Base-by-base conservation (phyloP, 2,888 invertebrate genomes). In the Beris chalybata region DNA sequence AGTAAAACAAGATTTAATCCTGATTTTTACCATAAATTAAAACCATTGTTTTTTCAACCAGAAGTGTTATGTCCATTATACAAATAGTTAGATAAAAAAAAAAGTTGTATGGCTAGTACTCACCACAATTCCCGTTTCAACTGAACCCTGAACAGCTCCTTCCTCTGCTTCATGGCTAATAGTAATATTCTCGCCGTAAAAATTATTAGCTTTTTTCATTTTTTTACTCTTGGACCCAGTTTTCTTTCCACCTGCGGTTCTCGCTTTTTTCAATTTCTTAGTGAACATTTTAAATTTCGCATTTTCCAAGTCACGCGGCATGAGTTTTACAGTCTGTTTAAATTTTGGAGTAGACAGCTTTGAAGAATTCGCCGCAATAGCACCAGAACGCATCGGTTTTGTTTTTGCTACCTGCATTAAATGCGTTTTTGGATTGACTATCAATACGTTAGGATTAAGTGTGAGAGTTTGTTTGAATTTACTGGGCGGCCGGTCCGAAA, bases 381-480 rank as follows among this genome's bases (percentile, higher is more conserved):
- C 22, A 22, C 22, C 22, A 22, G 22, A 22, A 56, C 22, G 6
- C 44, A 47, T 53, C 22, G 22, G 22, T 22, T 22, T 22, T 22
- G 22, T 22, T 4, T 50, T 30, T 7, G 59, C 50, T 5, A 52
- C 43, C 50, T 52, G 61, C 4, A 50, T 50, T 61, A 50, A 43
- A 12, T 61, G 61, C 22, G 53, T 64, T 47, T 68, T 69, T 2
- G 22, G 22, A 22, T 22, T 22, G 22, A 22, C 22, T 22, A 22
- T 22, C 12, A 70, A 52, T 38, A 58, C 29, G 52, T 54, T 68
- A 56, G 55, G 59, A 38, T 67, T 70, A 0, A 72, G 55, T 13
- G 63, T 58, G 44, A 72, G 31, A 4, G 72, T 72, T 66, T 71
- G 71, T 43, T 68, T 71, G 58, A 72, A 72, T 59, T 72, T 72